Evolutionary conservation across 30 jellyfish, hydroid and myxozoan genomes (phyloP), one percentile per base, ranked within the genome.

Genomic region (Aurelia coerulea): DNA sequence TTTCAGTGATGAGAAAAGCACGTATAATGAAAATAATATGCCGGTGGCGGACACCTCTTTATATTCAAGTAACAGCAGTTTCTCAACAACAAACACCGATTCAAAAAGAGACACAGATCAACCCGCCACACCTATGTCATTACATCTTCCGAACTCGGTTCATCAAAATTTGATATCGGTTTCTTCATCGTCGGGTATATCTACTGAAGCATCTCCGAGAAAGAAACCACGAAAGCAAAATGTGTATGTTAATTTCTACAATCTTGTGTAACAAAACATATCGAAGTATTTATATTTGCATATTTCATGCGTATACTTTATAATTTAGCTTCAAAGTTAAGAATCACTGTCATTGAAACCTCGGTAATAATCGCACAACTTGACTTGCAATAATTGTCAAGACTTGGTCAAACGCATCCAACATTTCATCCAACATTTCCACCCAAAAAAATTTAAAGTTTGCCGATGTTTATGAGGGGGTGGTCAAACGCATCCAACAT

Each of bases 151-250:
- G 65, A 49, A 79, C 31, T 49, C 74, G 19, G 59, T 33, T 23
- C 79, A 81, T 56, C 83, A 68, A 66, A 53, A 68, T 51, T 46
- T 73, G 32, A 18, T 67, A 15, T 10, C 66, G 75, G 52, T 82
- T 11, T 17, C 83, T 23, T 18, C 52, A 2, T 63, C 87, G 23
- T 10, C 88, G 3, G 64, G 67, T 64, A 58, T 83, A 42, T 17
- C 78, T 5, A 42, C 97, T 3, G 99, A 95, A 79, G 99, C 99
- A 33, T 95, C 99, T 8, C 99, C 99, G 56, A 76, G 96, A 53
- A 95, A 95, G 65, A 95, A 95, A 77, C 99, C 99, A 4, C 77
- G 99, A 16, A 95, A 95, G 64, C 99, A 95, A 84, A 84, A 84
- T 58, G 96, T 95, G 99, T 95, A 86, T 74, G 97, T 81, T 15